Conservation (phyloP, 1,140 invertebrate genomes). For the Halesus radiatus region DNA sequence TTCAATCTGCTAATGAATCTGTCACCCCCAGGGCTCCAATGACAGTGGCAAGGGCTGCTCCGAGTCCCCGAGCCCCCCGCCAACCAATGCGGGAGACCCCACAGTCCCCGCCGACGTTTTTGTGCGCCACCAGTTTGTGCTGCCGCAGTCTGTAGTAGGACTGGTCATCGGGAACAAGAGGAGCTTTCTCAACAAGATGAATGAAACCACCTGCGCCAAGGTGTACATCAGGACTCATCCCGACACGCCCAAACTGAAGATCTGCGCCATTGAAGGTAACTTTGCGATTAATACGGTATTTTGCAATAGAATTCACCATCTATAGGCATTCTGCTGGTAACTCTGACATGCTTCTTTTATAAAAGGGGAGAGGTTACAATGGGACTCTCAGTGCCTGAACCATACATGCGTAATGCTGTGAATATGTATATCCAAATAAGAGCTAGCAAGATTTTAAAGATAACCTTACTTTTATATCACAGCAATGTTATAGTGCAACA, state of each 20-base stretch:
- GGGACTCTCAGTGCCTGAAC: no score
- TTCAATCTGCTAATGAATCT: no score
- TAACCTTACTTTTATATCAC: no score
- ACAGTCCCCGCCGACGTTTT: constrained; percentile 17
- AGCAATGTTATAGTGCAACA: no score
- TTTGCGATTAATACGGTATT: no score
- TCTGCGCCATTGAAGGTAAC: constrained; percentile 86
- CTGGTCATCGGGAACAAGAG: constrained; percentile 90
- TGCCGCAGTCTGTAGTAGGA: constrained; percentile 86
- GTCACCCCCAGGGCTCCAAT: constrained; percentile 74
- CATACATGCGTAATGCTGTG: no score
- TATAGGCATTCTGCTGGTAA: no score
- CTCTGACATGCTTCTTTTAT: no score
- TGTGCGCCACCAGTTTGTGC: constrained; percentile 79
- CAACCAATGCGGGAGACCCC: constrained; percentile 61
- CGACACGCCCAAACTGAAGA: constrained; percentile 77
- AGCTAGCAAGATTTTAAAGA: no score
- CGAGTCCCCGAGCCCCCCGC: constrained; percentile 75
- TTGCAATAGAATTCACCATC: no score
- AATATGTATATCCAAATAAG: no score
- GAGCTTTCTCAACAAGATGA: constrained; percentile 85
- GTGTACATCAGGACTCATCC: constrained; percentile 85
- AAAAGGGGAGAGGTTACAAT: no score
- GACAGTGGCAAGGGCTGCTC: constrained; percentile 84
- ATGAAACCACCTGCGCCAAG: constrained; percentile 81